Evolutionary conservation across 2,888 invertebrate genomes (phyloP), one percentile per base, ranked within the genome.

Genomic region (Leuctra nigra): DNA sequence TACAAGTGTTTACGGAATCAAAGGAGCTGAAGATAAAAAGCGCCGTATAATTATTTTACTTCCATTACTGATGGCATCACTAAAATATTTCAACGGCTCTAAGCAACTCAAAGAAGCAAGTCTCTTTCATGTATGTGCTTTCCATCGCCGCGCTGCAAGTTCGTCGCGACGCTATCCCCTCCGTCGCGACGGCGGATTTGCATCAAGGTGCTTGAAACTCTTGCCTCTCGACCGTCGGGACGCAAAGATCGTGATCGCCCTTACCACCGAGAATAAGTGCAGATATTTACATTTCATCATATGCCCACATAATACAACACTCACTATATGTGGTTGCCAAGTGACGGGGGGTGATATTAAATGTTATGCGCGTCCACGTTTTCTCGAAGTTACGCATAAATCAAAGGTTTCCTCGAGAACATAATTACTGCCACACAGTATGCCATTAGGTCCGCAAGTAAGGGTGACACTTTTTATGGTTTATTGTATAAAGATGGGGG

Each of bases 181-280:
- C n/a, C n/a, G n/a, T n/a, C n/a, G n/a, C n/a, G n/a, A n/a, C n/a
- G n/a, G 35, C 13, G 22, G 4, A 50, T 50, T 50, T 50, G 50
- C 50, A 50, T 50, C 33, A 50, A 25, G 50, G 50, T 35, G 50
- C 50, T 50, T 18, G 33, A 41, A n/a, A 41, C 14, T n/a, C n/a
- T 11, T 41, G 41, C 20, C 14, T 14, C 2, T 2, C 13, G 22
- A 11, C 29, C 7, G 50, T 14, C 18, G 35, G 20, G 33, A 14
- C 25, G 14, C 48, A 4, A 22, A 35, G 50, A 18, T 29, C 48
- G 16, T 48, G 48, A 6, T 29, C 13, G n/a, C 3, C 47, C 24
- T 7, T 16, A n/a, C 41, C 11, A 4, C 41, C 14, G 18, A 14
- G 41, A 41, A 41, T 41, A 41, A 41, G 41, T 41, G 20, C 41